A percentile compares a stretch with the other conserved stretches of the same genome.
phyloP scores from a whole-genome alignment of 1,140 invertebrate genomes.

The Ectropis grisescens region DNA sequence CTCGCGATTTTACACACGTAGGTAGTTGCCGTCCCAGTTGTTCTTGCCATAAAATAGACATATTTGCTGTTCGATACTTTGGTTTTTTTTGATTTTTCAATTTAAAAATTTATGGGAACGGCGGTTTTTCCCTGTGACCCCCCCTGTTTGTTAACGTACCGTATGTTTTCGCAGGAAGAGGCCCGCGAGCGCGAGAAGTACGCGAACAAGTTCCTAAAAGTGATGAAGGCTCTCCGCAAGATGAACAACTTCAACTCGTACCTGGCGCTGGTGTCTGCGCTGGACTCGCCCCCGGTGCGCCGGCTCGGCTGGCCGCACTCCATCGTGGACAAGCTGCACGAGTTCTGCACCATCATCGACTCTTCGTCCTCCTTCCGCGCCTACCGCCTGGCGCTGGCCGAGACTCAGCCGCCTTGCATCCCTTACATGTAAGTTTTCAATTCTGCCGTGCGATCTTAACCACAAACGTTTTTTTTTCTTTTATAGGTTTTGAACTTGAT shows the following conservation, averaged over 20 bases:
- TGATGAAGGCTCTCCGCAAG: slow-evolving; percentile 97
- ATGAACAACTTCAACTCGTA: slow-evolving; percentile 99
- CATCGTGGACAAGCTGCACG: slow-evolving; percentile 92
- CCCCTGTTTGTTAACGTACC: too few relatives aligned
- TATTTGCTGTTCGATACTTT: too few relatives aligned
- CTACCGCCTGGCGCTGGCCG: slow-evolving; percentile 93
- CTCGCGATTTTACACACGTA: too few relatives aligned
- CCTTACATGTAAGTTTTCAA: slow-evolving; percentile 91
- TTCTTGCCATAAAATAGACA: too few relatives aligned
- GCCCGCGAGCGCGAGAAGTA: slow-evolving; percentile 96
- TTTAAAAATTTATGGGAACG: too few relatives aligned
- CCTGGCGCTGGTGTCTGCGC: slow-evolving; percentile 93
- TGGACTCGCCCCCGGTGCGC: slow-evolving; percentile 96
- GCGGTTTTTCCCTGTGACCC: too few relatives aligned
- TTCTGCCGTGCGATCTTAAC: too few relatives aligned
- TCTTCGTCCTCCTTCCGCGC: slow-evolving; percentile 95
- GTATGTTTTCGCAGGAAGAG: slow-evolving; percentile 70
- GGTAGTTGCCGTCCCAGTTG: too few relatives aligned
- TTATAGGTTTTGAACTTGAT: too few relatives aligned
- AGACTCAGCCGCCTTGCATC: slow-evolving; percentile 97
- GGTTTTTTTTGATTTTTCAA: too few relatives aligned
- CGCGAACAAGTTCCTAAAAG: slow-evolving; percentile 97
- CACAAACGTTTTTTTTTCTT: too few relatives aligned
- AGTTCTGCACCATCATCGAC: slow-evolving; percentile 96
- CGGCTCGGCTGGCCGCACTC: slow-evolving; percentile 95